Evolutionary conservation across 2,888 invertebrate genomes (phyloP), one percentile per base, ranked within the genome.

Genomic region (Sympetrum striolatum): DNA sequence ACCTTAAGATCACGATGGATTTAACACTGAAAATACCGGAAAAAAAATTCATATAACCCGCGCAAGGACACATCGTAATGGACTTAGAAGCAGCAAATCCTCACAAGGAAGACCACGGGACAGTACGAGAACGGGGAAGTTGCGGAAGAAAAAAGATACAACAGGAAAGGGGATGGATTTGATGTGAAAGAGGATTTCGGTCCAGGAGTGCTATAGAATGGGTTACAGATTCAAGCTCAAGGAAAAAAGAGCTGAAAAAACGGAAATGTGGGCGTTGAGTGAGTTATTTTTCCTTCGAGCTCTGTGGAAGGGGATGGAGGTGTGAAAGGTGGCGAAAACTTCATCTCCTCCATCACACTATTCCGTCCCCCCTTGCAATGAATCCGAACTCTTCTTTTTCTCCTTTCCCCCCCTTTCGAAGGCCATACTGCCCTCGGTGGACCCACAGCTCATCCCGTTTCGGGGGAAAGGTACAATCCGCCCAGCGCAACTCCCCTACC

Each of bases 161-260:
- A 18, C 10, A 31, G 25, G 37, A 31, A n/a, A 37, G 58, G 22
- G 60, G 31, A 35, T 73, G 31, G 73, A 73, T 73, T 73, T 25
- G 73, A 73, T 22, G 12, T 35, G n/a, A 86, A 64, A 86, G 86
- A 86, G 60, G 64, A 37, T 39, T 60, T n/a, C 15, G 31, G 37
- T 81, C 86, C 64, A 58, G 22, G 64, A 86, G 86, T 60, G 86
- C 60, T 8, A 86, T 60, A 86, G 64, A 86, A 86, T 86, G 86
- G 86, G 86, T 64, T 60, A 58, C 86, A 86, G 60, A 86, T 86
- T 86, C 86, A 86, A 86, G 31, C 53, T 22, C 31, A 10, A 82
- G 25, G 37, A 86, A 86, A 37, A 64, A 14, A 58, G 35, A 82
- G 31, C 39, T 25, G 22, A 82, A 82, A 82, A 82, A 82, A 82